These are phyloP conservation scores for Meloidogyne hapla DNA, from an alignment of 1,140 invertebrate species.

Conservation along the genomic window DNA sequence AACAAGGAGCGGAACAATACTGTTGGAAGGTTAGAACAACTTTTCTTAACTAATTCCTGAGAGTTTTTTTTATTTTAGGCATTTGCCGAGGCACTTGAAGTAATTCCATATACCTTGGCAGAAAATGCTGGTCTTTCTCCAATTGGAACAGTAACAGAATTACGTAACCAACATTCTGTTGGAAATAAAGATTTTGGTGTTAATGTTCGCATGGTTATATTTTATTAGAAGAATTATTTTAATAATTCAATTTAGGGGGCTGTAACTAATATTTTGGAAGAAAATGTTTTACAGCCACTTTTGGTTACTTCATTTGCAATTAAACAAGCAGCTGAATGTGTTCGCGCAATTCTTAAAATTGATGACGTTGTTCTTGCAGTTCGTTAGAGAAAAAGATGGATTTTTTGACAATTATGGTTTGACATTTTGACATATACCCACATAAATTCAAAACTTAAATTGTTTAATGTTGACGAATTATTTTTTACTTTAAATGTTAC, in stretches of 20 bases:
- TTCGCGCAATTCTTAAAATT: constrained; percentile 95
- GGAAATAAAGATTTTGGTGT: constrained; percentile 95
- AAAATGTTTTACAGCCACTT: constrained; percentile 95
- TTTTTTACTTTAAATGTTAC: no score
- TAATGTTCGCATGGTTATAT: constrained; percentile 77
- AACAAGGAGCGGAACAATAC: constrained; percentile 88
- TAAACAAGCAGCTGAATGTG: constrained; percentile 90
- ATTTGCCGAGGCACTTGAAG: constrained; percentile 91
- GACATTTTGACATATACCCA: background rate
- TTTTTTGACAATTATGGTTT: background rate
- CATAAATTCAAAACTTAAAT: background rate
- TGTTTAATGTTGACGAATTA: no score
- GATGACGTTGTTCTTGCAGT: constrained; percentile 80
- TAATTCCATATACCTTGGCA: constrained; percentile 95
- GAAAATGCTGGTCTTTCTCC: constrained; percentile 99
- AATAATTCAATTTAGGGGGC: constrained; percentile 70
- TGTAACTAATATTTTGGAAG: constrained; percentile 92
- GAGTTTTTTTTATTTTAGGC: constrained; percentile 69
- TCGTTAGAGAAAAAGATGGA: background rate
- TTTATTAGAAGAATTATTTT: background rate
- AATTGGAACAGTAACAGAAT: constrained; percentile 91
- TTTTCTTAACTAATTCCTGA: background rate
- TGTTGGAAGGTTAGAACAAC: constrained; percentile 69
- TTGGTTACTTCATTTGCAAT: constrained; percentile 90
- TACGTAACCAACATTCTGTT: constrained; percentile 87